Base-by-base conservation (phyloP, 2,888 invertebrate genomes). In the Hylaea fasciaria region DNA sequence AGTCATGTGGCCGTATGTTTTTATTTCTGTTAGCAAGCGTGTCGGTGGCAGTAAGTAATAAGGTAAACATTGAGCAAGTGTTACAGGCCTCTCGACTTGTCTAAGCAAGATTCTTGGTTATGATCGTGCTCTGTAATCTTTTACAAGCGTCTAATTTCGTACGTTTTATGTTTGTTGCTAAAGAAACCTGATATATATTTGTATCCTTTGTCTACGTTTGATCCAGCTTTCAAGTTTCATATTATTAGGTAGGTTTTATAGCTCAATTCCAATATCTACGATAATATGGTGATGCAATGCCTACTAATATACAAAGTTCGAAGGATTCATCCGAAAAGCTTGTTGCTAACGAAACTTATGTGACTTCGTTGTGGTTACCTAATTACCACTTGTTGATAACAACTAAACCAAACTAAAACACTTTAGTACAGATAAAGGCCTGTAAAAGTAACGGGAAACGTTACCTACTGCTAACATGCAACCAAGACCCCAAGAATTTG, bases 41-140 rank as follows among this genome's bases (percentile, higher is more conserved):
- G 22, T 87, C 78, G 82, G 82, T 77, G 80, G 86, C 80, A 83
- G 80, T 87, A 87, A 89, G 86, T 86, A 86, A 85, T 87, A 87
- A 85, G 73, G 86, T 86, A 90, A 90, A 89, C 86, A 89, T 89
- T 87, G 80, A 78, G 81, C 81, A 83, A 86, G 75, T 75, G 73
- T 76, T 76, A 69, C 81, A 86, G 86, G 83, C 80, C 82, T 69
- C 74, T 69, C 69, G 74, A 81, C 78, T 78, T 74, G 80, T 74
- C 77, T 67, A 72, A 63, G 66, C 71, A 56, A 77, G 76, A 72
- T 77, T 77, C 73, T 68, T 72, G 63, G 68, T 63, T 64, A 65
- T 71, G 72, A 48, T 57, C 54, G 37, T 43, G 22, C 58, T 53
- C 39, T 62, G 49, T 58, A 47, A 48, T 62, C 52, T 52, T 60